Conservation (phyloP, 1,140 invertebrate species). For the Steinernema feltiae region DNA sequence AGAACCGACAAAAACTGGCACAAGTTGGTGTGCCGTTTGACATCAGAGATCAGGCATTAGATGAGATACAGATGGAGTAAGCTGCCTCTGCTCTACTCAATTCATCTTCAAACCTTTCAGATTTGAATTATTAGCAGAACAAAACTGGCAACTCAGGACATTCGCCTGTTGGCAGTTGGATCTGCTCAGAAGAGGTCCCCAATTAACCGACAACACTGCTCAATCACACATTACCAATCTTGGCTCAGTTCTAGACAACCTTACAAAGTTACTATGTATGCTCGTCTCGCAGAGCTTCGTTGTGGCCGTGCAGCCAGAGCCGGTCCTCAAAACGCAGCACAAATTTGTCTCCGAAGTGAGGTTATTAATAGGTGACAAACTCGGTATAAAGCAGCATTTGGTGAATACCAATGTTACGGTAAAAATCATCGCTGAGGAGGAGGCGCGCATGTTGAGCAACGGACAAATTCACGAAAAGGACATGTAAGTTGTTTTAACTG, state of each 20-base stretch:
- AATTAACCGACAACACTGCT: slow-evolving; percentile 46
- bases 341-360: slow-evolving; percentile 45
- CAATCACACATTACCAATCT: slow-evolving; percentile 50
- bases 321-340: slow-evolving; percentile 57
- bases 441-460: slow-evolving; percentile 43
- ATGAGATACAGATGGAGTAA: slow-evolving; percentile 55
- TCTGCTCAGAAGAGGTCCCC: slow-evolving; percentile 46
- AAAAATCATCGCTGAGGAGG: slow-evolving; percentile 57
- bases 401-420: slow-evolving; percentile 56
- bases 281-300: slow-evolving; percentile 56
- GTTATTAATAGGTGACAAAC: slow-evolving; percentile 52
- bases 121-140: slow-evolving; percentile 54
- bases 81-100: slow-evolving; percentile 20
- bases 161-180: slow-evolving; percentile 55
- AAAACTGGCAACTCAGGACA: slow-evolving; percentile 56
- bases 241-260: slow-evolving; percentile 43
- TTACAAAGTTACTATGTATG: slow-evolving; percentile 56
- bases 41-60: slow-evolving; percentile 45
- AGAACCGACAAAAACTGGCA: slow-evolving; percentile 53
- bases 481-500: slow-evolving; percentile 37
- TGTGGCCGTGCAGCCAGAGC: slow-evolving; percentile 54
- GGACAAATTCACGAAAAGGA: slow-evolving; percentile 49
- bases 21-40: slow-evolving; percentile 56
- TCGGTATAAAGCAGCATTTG: slow-evolving; percentile 57
- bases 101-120: slow-evolving; percentile 34